Conservation (phyloP, 2,888 invertebrate species). For the Gymnosoma rotundatum region DNA sequence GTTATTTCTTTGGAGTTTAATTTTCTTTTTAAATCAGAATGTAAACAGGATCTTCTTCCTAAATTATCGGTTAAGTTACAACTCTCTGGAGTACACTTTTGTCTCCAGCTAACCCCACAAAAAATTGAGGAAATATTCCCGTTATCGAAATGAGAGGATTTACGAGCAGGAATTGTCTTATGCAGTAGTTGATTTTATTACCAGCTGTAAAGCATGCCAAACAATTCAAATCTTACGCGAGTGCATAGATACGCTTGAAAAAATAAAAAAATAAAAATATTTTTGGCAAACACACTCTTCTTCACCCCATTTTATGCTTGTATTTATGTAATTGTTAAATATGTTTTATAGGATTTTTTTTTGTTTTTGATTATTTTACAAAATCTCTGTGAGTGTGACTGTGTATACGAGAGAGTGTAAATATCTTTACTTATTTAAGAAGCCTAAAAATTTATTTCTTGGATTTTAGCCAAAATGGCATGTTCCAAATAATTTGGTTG, state of each 20-base stretch:
- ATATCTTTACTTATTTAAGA: constrained; percentile 41
- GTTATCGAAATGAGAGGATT: no score
- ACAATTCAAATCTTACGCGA: neutral
- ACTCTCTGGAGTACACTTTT: no score
- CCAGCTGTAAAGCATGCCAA: no score
- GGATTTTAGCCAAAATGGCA: constrained; percentile 70
- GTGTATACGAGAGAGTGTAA: neutral
- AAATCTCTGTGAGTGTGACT: neutral
- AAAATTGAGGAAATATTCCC: no score
- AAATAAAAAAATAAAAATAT: constrained; percentile 14
- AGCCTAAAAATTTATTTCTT: constrained; percentile 67
- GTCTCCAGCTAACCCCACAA: no score
- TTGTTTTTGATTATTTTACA: constrained; percentile 26
- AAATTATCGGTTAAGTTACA: no score
- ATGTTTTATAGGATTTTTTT: constrained; percentile 56
- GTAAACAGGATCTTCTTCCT: no score
- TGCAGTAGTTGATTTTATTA: no score
- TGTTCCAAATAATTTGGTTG: constrained; percentile 67
- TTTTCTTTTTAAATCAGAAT: no score
- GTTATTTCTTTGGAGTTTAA: no score
- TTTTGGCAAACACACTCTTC: constrained; percentile 43
- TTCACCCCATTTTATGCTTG: constrained; percentile 25
- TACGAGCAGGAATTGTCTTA: no score
- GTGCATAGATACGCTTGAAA: neutral
- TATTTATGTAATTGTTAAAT: constrained; percentile 65